Evolutionary conservation across 2,797 vertebrate genomes (phyloP).

Genomic region (Alfaro cultratus): DNA sequence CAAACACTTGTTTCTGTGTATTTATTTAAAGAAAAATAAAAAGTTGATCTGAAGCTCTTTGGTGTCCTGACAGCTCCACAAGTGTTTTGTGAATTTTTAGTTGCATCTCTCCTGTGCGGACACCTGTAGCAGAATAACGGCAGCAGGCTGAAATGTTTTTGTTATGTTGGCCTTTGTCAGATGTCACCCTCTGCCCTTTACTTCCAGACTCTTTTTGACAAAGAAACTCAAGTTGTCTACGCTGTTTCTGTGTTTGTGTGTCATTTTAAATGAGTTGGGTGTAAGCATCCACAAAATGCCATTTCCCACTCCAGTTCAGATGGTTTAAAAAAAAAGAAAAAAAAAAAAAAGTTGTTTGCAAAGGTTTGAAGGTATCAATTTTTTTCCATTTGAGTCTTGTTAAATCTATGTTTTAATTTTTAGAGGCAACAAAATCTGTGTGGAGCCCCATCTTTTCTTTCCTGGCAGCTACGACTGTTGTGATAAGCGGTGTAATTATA

Average conservation of each 20-base stretch:
- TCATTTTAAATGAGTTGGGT: slow-evolving; percentile 18
- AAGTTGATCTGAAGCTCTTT: slow-evolving; percentile 13
- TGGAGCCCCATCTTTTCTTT: slow-evolving; percentile 22
- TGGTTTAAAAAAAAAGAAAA: too few species aligned
- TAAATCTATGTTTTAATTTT: slow-evolving; percentile 23
- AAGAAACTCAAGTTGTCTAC: slow-evolving; percentile 33
- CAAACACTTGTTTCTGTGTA: slow-evolving; percentile 30
- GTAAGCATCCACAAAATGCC: neutral
- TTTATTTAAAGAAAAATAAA: slow-evolving; percentile 10
- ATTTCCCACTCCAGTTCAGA: slow-evolving; percentile 2
- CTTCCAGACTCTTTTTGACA: slow-evolving; percentile 36
- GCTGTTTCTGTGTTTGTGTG: slow-evolving; percentile 16
- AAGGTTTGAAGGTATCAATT: neutral
- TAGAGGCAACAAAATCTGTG: slow-evolving; percentile 12
- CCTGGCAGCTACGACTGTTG: slow-evolving; percentile 29
- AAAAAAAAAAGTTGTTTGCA: neutral
- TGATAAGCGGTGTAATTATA: neutral
- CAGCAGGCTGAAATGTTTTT: slow-evolving; percentile 63
- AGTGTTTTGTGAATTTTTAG: neutral
- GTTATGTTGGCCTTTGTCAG: slow-evolving; percentile 73
- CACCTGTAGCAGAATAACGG: slow-evolving; percentile 47
- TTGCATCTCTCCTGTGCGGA: slow-evolving; percentile 24
- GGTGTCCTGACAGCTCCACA: slow-evolving; percentile 20
- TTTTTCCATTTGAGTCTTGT: slow-evolving; percentile 22
- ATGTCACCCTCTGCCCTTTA: slow-evolving; percentile 74